phyloP scores from a whole-genome alignment of 2,113 vertebrate species.

The Paramormyrops kingsleyae region DNA sequence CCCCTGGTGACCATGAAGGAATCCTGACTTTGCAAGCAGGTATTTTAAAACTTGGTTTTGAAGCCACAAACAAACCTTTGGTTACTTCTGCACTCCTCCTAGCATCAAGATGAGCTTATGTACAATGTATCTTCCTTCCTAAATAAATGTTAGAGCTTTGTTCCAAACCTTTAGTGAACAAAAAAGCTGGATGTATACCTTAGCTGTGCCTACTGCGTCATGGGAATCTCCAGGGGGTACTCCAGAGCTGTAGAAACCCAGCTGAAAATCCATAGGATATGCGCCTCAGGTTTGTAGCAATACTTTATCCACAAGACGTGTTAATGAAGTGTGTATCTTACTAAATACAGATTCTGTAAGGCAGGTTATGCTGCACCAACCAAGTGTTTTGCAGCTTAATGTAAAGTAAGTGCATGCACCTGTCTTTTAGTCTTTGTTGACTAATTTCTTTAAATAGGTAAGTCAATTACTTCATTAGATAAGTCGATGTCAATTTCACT shows the following conservation, averaged over 20 bases:
- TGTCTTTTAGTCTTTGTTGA: constrained; percentile 25
- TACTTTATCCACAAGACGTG: constrained; percentile 48
- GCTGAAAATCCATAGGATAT: constrained; percentile 50
- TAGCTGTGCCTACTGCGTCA: constrained; percentile 48
- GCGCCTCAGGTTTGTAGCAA: constrained; percentile 49
- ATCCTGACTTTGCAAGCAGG: constrained; percentile 42
- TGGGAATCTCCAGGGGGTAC: constrained; percentile 47
- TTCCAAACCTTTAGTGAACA: constrained; percentile 48
- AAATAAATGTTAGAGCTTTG: constrained; percentile 46
- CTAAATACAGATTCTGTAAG: constrained; percentile 34
- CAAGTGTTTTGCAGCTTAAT: constrained; percentile 31
- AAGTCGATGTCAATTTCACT: constrained; percentile 17
- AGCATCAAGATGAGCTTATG: constrained; percentile 21
- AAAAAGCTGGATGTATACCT: constrained; percentile 45
- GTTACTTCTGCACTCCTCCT: constrained; percentile 12
- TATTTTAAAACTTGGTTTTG: constrained; percentile 30
- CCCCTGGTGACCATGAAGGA: constrained; percentile 26
- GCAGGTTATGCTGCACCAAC: constrained; percentile 25
- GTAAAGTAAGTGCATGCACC: constrained; percentile 41
- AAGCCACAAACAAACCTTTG: not conserved
- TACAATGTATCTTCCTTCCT: constrained; percentile 37
- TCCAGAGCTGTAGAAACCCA: constrained; percentile 49
- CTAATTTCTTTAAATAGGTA: constrained; percentile 20
- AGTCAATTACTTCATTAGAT: constrained; percentile 5
- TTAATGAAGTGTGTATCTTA: constrained; percentile 29